Conservation (phyloP, 2,888 invertebrate species). For the Pollenia labialis region DNA sequence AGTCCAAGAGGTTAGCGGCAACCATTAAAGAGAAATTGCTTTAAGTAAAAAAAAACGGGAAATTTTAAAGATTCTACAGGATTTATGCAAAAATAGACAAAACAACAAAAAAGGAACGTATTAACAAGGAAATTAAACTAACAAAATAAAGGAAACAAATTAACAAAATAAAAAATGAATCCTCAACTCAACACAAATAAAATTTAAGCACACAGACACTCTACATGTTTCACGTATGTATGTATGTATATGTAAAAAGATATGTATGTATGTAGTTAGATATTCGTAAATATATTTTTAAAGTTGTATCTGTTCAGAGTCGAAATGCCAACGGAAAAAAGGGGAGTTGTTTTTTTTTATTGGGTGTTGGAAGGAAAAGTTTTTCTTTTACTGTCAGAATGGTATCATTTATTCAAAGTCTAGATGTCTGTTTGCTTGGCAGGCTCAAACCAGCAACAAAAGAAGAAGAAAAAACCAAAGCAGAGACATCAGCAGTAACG, state of each 20-base stretch:
- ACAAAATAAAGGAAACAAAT: constrained; percentile 56
- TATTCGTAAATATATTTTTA: neutral
- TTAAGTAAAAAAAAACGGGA: neutral
- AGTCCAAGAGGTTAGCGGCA: too few relatives aligned
- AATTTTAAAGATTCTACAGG: constrained; percentile 31
- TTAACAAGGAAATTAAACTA: constrained; percentile 63
- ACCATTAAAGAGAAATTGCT: too few relatives aligned
- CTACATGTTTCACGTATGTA: neutral
- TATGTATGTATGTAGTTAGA: neutral
- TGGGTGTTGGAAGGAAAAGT: constrained; percentile 62
- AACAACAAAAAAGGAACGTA: constrained; percentile 41
- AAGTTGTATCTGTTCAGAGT: neutral
- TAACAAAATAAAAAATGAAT: constrained; percentile 32
- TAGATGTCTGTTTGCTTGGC: constrained; percentile 50
- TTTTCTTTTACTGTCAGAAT: constrained; percentile 42
- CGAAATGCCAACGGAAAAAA: constrained; percentile 17
- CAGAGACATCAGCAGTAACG: constrained; percentile 72
- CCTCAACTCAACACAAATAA: constrained; percentile 13
- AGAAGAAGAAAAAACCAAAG: neutral
- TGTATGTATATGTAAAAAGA: neutral
- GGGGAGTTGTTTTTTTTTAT: constrained; percentile 54
- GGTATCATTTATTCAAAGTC: constrained; percentile 59
- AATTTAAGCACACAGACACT: constrained; percentile 4
- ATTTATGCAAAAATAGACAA: constrained; percentile 46
- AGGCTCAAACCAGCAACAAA: neutral